These are phyloP conservation scores for Spilarctia lutea DNA, from an alignment of 2,888 invertebrate species.

Conservation along the genomic window DNA sequence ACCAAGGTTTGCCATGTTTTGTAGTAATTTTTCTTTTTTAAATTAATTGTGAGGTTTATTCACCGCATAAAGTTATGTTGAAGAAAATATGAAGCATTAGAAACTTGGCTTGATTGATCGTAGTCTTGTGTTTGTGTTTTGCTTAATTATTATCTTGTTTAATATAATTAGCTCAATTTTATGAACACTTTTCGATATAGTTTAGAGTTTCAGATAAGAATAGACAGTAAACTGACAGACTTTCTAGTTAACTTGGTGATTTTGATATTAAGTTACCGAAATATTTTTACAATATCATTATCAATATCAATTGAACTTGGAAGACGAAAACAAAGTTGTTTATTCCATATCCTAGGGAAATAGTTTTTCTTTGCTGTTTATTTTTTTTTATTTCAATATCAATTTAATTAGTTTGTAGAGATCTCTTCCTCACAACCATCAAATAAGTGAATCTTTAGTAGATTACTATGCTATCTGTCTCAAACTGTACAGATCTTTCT, in stretches of 20 bases:
- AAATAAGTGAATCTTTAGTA: too few relatives aligned
- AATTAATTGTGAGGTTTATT: slow-evolving; percentile 13
- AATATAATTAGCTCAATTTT: neutral
- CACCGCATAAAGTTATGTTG: neutral
- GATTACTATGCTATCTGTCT: too few relatives aligned
- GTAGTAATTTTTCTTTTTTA: slow-evolving; percentile 12
- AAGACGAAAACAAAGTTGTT: neutral
- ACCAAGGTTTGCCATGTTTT: slow-evolving; percentile 5
- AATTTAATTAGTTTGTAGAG: too few relatives aligned
- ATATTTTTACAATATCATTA: neutral
- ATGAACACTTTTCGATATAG: neutral
- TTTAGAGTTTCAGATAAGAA: neutral
- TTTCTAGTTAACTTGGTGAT: neutral
- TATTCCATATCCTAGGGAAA: too few relatives aligned
- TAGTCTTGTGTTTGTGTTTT: neutral
- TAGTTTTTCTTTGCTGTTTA: neutral
- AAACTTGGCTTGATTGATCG: neutral
- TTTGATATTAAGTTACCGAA: neutral
- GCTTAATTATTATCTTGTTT: neutral
- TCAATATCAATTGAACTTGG: too few relatives aligned
- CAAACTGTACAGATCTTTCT: too few relatives aligned
- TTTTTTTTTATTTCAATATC: too few relatives aligned
- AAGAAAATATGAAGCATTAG: neutral
- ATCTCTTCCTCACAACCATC: too few relatives aligned
- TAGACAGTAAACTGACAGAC: neutral